Evolutionary conservation across 2,888 invertebrate genomes (phyloP).

Genomic region (Lasioglossum pauxillum): DNA sequence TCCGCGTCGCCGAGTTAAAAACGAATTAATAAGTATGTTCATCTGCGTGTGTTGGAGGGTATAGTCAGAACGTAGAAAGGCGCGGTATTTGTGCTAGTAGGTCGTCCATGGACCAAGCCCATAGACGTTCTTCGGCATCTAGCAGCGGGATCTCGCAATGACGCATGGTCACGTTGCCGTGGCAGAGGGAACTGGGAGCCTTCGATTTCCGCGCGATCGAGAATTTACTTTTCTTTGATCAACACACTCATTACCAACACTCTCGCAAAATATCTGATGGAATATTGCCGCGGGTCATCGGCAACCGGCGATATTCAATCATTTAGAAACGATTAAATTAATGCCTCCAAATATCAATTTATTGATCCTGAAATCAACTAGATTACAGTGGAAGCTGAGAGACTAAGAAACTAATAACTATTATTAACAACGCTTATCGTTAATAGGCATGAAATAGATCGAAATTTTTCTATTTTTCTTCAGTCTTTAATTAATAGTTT

Average conservation of each 20-base stretch:
- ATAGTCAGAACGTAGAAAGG: constrained; percentile 72
- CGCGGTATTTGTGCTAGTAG: constrained; percentile 81
- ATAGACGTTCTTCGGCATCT: constrained; percentile 65
- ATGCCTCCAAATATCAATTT: background rate
- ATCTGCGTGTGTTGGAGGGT: constrained; percentile 40
- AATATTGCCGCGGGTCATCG: background rate
- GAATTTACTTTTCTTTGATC: background rate
- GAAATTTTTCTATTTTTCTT: no score
- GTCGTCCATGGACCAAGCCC: constrained; percentile 81
- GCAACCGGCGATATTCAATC: no score
- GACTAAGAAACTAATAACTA: no score
- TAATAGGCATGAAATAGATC: no score
- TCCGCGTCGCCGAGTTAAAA: constrained; percentile 37
- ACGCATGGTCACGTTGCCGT: constrained; percentile 37
- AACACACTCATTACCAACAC: background rate
- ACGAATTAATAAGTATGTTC: constrained; percentile 16
- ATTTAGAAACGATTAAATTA: background rate
- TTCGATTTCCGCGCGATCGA: constrained; percentile 23
- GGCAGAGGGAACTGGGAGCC: constrained; percentile 27
- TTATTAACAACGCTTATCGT: no score
- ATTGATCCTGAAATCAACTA: background rate
- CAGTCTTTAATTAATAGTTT: no score
- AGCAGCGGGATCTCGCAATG: constrained; percentile 55
- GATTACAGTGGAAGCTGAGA: background rate
- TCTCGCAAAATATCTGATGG: background rate